These are phyloP conservation scores for Ictidomys tridecemlineatus DNA, from an alignment of 2,113 vertebrate genomes.

Conservation along the genomic window DNA sequence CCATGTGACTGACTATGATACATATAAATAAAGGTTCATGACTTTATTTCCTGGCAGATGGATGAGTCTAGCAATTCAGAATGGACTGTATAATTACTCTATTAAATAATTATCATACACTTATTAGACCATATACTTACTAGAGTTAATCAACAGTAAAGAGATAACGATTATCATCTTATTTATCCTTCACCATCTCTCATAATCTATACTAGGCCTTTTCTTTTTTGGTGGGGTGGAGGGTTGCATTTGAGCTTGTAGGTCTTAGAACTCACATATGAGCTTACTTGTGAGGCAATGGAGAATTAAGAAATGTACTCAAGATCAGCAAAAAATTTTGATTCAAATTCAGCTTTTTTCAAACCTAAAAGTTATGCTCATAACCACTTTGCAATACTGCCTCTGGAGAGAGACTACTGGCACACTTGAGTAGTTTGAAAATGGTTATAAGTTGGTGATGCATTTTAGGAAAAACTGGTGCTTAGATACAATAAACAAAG, in stretches of 20 bases:
- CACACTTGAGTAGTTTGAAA: not conserved
- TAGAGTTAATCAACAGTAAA: not conserved
- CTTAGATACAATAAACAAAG: conserved; percentile 52
- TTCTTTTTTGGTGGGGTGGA: too few species aligned
- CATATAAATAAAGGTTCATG: not conserved
- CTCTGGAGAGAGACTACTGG: not conserved
- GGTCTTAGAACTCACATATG: not conserved
- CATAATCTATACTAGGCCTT: not conserved
- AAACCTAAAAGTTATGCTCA: not conserved
- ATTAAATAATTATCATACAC: not conserved
- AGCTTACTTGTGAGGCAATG: not conserved
- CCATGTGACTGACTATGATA: not conserved
- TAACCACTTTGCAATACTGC: not conserved
- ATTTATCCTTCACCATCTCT: not conserved
- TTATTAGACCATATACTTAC: not conserved
- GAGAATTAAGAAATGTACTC: not conserved
- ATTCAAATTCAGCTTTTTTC: not conserved
- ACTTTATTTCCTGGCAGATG: not conserved
- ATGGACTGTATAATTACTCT: not conserved
- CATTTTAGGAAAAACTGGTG: not conserved
- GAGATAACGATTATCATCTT: not conserved
- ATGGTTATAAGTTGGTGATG: not conserved
- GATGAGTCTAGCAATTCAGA: not conserved
- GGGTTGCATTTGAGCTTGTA: not conserved
- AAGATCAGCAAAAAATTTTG: not conserved